These are phyloP conservation scores for Propithecus coquereli DNA, from an alignment of 2,113 vertebrate genomes.

Conservation along the genomic window DNA sequence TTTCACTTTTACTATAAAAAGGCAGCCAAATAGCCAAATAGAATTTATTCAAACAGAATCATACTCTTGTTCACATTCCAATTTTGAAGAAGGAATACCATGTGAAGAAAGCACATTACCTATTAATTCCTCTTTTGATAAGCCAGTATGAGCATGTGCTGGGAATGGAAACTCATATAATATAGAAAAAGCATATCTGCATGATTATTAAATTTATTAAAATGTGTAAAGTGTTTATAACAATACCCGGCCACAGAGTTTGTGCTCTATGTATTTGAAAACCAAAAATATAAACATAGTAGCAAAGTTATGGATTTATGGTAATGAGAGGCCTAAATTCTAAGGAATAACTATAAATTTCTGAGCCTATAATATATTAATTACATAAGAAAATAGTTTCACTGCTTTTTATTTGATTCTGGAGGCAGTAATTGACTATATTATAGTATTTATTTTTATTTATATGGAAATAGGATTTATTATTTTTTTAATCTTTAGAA, in stretches of 20 bases:
- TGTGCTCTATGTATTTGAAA: not conserved
- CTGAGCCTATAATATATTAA: not conserved
- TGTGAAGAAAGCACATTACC: conserved; percentile 39
- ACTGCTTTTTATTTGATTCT: not conserved
- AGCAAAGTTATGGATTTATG: not conserved
- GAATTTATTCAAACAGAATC: conserved; percentile 27
- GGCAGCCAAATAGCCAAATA: conserved; percentile 17
- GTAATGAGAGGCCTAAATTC: not conserved
- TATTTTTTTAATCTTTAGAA: conserved; percentile 2
- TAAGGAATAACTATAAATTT: not conserved
- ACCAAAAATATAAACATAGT: not conserved
- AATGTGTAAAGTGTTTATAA: not conserved
- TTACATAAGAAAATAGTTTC: not conserved
- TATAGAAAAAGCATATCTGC: not conserved
- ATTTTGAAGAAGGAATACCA: conserved; percentile 26
- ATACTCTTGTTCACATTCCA: not conserved
- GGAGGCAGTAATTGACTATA: not conserved
- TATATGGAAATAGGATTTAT: not conserved
- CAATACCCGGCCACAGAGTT: not conserved
- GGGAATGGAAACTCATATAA: not conserved
- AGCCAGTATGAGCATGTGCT: not conserved
- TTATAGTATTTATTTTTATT: not conserved
- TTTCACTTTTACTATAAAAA: conserved; percentile 47
- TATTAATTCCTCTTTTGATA: conserved; percentile 25
- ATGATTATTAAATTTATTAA: not conserved